These are phyloP conservation scores for Steinernema hermaphroditum DNA, from an alignment of 2,888 invertebrate genomes.

Conservation along the genomic window DNA sequence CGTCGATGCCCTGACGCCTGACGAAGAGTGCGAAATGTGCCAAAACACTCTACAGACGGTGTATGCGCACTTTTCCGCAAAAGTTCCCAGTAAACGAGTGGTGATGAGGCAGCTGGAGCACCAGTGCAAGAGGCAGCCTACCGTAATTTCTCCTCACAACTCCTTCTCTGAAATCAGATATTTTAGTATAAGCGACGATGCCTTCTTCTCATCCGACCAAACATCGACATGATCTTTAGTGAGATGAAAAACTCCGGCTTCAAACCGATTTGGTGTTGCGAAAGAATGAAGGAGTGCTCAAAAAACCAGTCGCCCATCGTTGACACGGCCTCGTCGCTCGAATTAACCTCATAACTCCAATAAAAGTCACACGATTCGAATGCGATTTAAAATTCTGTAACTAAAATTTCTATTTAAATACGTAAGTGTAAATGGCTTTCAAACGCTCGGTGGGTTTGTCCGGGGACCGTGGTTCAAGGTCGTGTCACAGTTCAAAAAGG, in stretches of 20 bases:
- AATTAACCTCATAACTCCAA: constrained; percentile 12
- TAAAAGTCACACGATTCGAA: constrained; percentile 1
- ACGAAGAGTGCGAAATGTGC: constrained; percentile 50
- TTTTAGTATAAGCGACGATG: constrained; percentile 12
- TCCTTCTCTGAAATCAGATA: background rate
- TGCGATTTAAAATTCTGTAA: background rate
- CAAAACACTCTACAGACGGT: constrained; percentile 51
- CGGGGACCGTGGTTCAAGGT: constrained; percentile 31
- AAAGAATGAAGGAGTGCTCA: constrained; percentile 20
- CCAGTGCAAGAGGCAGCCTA: constrained; percentile 23
- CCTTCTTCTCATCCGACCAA: constrained; percentile 8
- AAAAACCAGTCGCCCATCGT: constrained; percentile 25
- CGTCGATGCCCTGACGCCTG: constrained; percentile 39
- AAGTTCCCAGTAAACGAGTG: constrained; percentile 25
- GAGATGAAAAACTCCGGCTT: constrained; percentile 19
- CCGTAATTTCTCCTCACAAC: background rate
- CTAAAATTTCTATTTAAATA: too few species aligned
- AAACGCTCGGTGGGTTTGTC: too few species aligned
- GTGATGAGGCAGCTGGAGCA: constrained; percentile 22
- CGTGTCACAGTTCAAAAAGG: background rate
- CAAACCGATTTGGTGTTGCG: constrained; percentile 29
- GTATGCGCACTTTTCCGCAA: constrained; percentile 45
- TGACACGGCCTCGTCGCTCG: constrained; percentile 3
- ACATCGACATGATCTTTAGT: constrained; percentile 10
- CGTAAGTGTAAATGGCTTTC: too few species aligned